A percentile compares a stretch with the other conserved stretches of the same genome.
phyloP scores from a whole-genome alignment of 1,140 invertebrate genomes.

The Ooceraea biroi region DNA sequence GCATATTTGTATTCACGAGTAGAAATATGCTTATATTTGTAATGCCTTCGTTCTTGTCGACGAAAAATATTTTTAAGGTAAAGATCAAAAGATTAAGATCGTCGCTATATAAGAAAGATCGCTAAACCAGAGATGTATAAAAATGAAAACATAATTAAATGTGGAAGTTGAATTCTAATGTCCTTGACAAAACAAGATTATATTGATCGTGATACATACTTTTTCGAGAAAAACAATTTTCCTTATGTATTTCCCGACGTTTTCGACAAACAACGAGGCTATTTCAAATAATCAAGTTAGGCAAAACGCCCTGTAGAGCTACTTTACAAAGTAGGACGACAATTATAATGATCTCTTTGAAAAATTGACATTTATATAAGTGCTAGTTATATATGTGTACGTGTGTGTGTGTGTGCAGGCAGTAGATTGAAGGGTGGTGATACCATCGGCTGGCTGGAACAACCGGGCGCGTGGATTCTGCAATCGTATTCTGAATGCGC shows the following conservation, averaged over 20 bases:
- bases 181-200: background rate
- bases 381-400: slow-evolving; percentile 31
- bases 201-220: background rate
- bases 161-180: too few relatives aligned
- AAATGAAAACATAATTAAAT: too few relatives aligned
- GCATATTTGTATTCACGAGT: background rate
- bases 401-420: slow-evolving; percentile 73
- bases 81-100: background rate
- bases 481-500: slow-evolving; percentile 84
- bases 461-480: slow-evolving; percentile 85
- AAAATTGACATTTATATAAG: slow-evolving; percentile 56
- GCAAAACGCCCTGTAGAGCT: slow-evolving; percentile 23
- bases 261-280: slow-evolving; percentile 17
- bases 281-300: slow-evolving; percentile 28
- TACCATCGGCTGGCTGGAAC: slow-evolving; percentile 84
- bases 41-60: background rate
- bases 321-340: slow-evolving; percentile 29
- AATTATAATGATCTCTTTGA: slow-evolving; percentile 53
- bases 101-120: background rate
- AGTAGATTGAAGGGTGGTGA: slow-evolving; percentile 82
- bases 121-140: too few relatives aligned
- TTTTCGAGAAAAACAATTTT: background rate
- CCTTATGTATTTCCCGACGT: background rate
- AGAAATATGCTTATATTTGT: background rate
- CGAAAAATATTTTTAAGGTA: background rate